Base-by-base conservation (phyloP, 2,113 vertebrate species). In the Leptosomus discolor region DNA sequence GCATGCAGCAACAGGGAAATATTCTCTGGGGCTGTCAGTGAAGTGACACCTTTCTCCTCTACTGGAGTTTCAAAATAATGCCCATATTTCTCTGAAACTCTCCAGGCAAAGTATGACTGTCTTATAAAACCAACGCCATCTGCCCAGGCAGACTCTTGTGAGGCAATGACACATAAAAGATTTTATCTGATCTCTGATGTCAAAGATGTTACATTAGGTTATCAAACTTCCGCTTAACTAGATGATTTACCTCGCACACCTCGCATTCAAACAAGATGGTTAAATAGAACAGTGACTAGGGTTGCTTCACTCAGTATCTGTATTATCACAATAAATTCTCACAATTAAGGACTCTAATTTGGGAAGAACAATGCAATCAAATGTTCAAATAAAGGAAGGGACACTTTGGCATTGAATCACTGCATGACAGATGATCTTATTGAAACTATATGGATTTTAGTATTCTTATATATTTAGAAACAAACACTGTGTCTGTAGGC, bases 1-100 rank as follows among this genome's bases (percentile, higher is more conserved):
- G 81, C 96, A 98, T 97, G 96, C 82, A 97, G 95, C 85, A 97
- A 96, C 88, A 92, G 91, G 71, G 74, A 96, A 98, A 97, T 97
- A 95, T 92, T 96, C 84, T 41, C 97, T 95, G 94, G 95, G 95
- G 91, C 89, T 97, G 94, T 95, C 94, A 97, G 85, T 87, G 96
- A 97, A 97, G 97, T 96, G 97, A 98, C 97, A 98, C 97, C 98
- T 98, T 97, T 96, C 97, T 98, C 92, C 95, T 97, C 96, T 98
- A 92, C 89, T 91, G 91, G 91, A 95, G 89, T 97, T 95, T 76
- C 82, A 97, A 97, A 98, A 97, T 95, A 97, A 97, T 97, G 90
- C 79, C 95, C 92, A 88, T 91, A 97, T 97, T 98, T 97, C 92
- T 94, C 94, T 91, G 96, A 98, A 97, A 97, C 91, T 98, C 96